phyloP scores from a whole-genome alignment of 2,113 vertebrate species.

The Notechis scutatus region DNA sequence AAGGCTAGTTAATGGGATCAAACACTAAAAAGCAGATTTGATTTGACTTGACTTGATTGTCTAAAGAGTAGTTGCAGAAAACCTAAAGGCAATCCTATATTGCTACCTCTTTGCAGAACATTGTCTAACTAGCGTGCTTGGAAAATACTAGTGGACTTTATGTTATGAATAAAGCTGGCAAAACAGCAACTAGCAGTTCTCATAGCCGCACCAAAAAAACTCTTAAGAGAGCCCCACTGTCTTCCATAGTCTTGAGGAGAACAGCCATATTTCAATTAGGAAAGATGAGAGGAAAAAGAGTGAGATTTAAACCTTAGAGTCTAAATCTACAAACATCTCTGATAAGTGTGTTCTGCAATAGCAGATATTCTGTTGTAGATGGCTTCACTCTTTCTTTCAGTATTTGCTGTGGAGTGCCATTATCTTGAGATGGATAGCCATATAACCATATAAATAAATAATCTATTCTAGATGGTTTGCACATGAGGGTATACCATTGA shows the following conservation, averaged over 20 bases:
- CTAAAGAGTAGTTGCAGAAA: background rate
- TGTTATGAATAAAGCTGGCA: background rate
- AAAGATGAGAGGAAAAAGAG: background rate
- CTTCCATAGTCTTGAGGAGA: background rate
- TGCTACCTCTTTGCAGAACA: conserved; percentile 10
- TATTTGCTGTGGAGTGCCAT: background rate
- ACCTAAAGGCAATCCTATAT: conserved; percentile 27
- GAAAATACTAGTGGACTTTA: conserved; percentile 29
- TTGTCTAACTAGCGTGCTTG: conserved; percentile 34
- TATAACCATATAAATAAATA: background rate
- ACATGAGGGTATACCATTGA: background rate
- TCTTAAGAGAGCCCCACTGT: background rate
- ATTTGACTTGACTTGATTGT: background rate
- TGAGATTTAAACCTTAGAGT: background rate
- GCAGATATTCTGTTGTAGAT: background rate
- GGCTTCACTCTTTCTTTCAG: background rate
- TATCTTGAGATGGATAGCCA: background rate
- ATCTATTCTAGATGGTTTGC: background rate
- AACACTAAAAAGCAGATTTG: background rate
- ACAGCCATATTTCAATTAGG: background rate
- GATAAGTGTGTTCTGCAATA: background rate
- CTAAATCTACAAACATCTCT: background rate
- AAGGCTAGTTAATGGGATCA: background rate
- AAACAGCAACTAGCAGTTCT: background rate
- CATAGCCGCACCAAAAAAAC: background rate